Evolutionary conservation across 2,113 vertebrate genomes (phyloP), one percentile per base, ranked within the genome.

Genomic region (Hypanus sabinus): DNA sequence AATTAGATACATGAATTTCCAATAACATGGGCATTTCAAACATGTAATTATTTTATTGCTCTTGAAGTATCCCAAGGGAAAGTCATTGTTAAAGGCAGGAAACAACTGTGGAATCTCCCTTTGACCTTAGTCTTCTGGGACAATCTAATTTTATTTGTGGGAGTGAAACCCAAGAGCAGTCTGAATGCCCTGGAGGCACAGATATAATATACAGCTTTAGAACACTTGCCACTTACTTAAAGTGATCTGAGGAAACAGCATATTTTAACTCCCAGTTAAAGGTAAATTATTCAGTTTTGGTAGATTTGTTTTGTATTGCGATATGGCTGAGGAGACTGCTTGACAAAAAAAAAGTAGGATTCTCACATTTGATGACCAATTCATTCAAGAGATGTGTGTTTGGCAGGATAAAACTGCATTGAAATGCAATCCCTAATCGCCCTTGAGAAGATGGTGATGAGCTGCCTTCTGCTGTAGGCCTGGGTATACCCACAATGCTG

Each of bases 21-120:
- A 93, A 20, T 30, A 12, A 14, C 73, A 73, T 55, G 27, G 55
- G 60, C 85, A 65, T 90, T 90, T 90, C 60, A 68, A 68, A 36
- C n/a, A 90, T n/a, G 68, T 46, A 70, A 92, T 71, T 4, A 93
- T 46, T 73, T 93, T 93, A 62, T 73, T 93, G 36, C 38, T 27
- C 38, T 73, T 38, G 60, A 70, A 91, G 6, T 91, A 73, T 46
- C 22, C 68, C 36, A 30, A 55, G 68, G 36, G 68, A 71, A 36
- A 46, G 24, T 46, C 3, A 0, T 16, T 30, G 36, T 93, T 14
- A 93, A 70, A 20, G n/a, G 24, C 71, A 55, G 5, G 46, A 70
- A 73, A 38, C 68, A 71, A 22, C 38, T 71, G 65, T 24, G 65
- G 33, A 93, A 9, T 30, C 10, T 73, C 33, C 46, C 10, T 75